These are phyloP conservation scores for Apamea sordens DNA, from an alignment of 2,888 invertebrate species.

Conservation along the genomic window DNA sequence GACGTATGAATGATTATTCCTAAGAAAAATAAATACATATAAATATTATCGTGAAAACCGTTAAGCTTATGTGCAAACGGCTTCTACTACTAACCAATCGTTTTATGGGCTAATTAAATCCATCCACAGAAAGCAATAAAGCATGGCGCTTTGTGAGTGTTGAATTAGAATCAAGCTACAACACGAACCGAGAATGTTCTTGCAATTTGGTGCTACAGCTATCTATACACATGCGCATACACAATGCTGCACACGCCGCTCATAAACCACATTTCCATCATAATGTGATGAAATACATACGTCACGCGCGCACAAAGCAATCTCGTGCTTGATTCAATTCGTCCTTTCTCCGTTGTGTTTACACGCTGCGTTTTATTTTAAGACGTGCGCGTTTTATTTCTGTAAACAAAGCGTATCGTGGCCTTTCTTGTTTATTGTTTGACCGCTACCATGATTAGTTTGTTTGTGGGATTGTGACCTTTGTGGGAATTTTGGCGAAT, in stretches of 20 bases:
- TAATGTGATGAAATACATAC: conserved; percentile 23
- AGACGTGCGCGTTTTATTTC: conserved; percentile 60
- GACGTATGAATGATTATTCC: no score
- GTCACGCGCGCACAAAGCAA: conserved; percentile 49
- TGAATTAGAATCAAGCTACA: background rate
- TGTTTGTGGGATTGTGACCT: conserved; percentile 34
- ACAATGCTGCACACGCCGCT: background rate
- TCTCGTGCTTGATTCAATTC: conserved; percentile 48
- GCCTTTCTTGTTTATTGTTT: conserved; percentile 58
- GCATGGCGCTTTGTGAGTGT: background rate
- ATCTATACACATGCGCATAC: conserved; percentile 8
- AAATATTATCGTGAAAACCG: no score
- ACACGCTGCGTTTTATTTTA: conserved; percentile 58
- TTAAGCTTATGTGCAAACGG: no score
- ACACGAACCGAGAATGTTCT: background rate
- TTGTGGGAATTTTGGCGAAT: conserved; percentile 33
- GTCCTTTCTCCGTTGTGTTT: conserved; percentile 62
- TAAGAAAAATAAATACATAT: no score
- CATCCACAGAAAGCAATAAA: background rate
- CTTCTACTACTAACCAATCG: no score
- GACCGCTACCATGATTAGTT: conserved; percentile 46
- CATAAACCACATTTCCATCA: conserved; percentile 37
- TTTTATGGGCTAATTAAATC: background rate
- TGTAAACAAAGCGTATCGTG: conserved; percentile 61
- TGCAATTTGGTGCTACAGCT: background rate